These are phyloP conservation scores for Microcebus tavaratra DNA, from an alignment of 2,113 vertebrate species.

Conservation along the genomic window DNA sequence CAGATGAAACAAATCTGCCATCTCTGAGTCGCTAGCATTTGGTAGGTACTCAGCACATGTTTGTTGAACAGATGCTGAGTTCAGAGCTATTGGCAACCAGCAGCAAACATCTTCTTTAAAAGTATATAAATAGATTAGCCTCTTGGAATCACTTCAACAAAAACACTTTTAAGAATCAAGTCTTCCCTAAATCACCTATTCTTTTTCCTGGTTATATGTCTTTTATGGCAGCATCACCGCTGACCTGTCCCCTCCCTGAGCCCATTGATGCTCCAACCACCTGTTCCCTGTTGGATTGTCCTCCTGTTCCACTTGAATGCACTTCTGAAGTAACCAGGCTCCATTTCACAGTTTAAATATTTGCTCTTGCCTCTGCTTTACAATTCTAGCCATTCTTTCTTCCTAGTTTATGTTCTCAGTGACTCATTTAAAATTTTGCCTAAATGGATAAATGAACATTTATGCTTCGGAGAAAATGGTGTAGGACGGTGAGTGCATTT, in stretches of 20 bases:
- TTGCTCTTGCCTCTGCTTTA: constrained; percentile 68
- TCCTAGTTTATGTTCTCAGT: constrained; percentile 42
- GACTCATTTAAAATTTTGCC: constrained; percentile 60
- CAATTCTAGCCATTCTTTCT: constrained; percentile 4
- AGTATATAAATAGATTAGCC: neutral
- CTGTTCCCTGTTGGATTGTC: neutral
- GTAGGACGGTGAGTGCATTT: neutral
- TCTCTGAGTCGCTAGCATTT: constrained; percentile 10
- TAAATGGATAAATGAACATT: constrained; percentile 55
- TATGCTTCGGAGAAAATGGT: constrained; percentile 51
- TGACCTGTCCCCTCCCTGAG: neutral
- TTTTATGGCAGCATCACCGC: neutral
- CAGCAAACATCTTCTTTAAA: neutral
- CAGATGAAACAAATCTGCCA: neutral
- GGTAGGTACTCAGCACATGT: neutral
- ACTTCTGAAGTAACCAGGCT: constrained; percentile 56
- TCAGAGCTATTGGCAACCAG: constrained; percentile 32
- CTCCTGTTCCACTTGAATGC: constrained; percentile 61
- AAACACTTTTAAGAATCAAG: constrained; percentile 51
- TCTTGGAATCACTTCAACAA: neutral
- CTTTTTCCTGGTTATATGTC: neutral
- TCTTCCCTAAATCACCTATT: neutral
- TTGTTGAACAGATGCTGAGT: neutral
- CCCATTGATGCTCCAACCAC: neutral
- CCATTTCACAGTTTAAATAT: constrained; percentile 74